Percentiles rank a stretch among this genome's conserved stretches.
These are phyloP conservation scores for Drosophila austrosaltans DNA, from an alignment of 2,888 invertebrate genomes.

Conservation along the genomic window DNA sequence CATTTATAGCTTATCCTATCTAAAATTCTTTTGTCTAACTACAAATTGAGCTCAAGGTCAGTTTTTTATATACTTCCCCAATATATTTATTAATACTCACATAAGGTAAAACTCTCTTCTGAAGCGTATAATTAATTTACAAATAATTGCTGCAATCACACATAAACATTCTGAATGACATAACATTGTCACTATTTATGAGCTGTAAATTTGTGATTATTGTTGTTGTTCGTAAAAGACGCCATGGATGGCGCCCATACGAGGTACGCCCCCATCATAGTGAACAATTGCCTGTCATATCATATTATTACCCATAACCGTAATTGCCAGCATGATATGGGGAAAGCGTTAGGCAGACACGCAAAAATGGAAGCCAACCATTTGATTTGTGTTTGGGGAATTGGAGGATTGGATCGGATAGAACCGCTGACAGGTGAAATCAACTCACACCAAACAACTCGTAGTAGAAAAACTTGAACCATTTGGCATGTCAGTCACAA, in stretches of 20 bases:
- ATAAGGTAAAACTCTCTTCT: neutral
- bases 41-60: neutral
- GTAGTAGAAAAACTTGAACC: conserved; percentile 37
- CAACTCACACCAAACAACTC: conserved; percentile 18
- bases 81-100: neutral
- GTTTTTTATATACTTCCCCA: neutral
- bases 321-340: neutral
- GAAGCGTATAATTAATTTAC: conserved; percentile 40
- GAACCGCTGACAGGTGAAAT: conserved; percentile 58
- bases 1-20: no score
- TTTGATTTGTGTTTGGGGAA: conserved; percentile 17
- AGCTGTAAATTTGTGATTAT: conserved; percentile 57
- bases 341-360: conserved; percentile 9
- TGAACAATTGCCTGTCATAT: conserved; percentile 37
- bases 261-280: conserved; percentile 32
- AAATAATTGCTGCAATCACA: conserved; percentile 40
- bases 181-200: conserved; percentile 32
- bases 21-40: no score
- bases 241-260: conserved; percentile 15
- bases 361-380: conserved; percentile 26
- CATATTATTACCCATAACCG: conserved; percentile 13
- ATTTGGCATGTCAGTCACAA: conserved; percentile 66
- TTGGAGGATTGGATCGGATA: neutral
- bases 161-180: conserved; percentile 32
- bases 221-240: conserved; percentile 17